These are phyloP conservation scores for Saccopteryx bilineata DNA, from an alignment of 2,113 vertebrate genomes.

Conservation along the genomic window DNA sequence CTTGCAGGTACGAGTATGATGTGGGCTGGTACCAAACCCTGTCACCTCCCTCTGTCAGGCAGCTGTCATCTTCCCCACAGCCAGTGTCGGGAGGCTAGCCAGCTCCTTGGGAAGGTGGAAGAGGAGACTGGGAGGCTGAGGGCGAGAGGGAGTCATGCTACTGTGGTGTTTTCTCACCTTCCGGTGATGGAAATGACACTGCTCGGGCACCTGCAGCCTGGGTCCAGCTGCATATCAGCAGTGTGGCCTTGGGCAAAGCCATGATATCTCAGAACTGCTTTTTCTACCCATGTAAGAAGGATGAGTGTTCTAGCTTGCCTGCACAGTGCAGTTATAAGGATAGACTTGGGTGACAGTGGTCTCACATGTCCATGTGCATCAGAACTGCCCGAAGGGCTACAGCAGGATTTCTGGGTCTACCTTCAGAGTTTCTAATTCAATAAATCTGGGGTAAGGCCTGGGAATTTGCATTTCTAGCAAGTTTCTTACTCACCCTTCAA, in stretches of 20 bases:
- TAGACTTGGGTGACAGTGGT: neutral
- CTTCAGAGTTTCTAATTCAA: neutral
- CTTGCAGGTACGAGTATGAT: neutral
- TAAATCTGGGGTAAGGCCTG: neutral
- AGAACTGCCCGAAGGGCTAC: neutral
- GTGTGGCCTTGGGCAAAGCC: neutral
- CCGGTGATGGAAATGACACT: slow-evolving; percentile 44
- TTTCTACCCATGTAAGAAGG: neutral
- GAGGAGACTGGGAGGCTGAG: slow-evolving; percentile 40
- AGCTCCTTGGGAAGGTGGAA: slow-evolving; percentile 62
- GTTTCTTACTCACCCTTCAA: neutral
- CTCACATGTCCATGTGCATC: neutral
- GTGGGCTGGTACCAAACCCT: neutral
- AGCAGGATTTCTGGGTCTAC: neutral
- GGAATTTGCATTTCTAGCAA: neutral
- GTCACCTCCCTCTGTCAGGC: slow-evolving; percentile 55
- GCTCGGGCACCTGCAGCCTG: neutral
- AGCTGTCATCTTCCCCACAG: slow-evolving; percentile 42
- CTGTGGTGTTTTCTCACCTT: neutral
- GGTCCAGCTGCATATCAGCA: neutral
- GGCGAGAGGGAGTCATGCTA: neutral
- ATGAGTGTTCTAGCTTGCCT: neutral
- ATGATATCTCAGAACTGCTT: neutral
- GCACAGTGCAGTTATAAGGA: neutral
- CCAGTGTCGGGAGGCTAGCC: slow-evolving; percentile 10